A percentile compares a stretch with the other conserved stretches of the same genome.
Evolutionary conservation across 2,113 vertebrate genomes (phyloP).

Genomic region (Egretta garzetta): DNA sequence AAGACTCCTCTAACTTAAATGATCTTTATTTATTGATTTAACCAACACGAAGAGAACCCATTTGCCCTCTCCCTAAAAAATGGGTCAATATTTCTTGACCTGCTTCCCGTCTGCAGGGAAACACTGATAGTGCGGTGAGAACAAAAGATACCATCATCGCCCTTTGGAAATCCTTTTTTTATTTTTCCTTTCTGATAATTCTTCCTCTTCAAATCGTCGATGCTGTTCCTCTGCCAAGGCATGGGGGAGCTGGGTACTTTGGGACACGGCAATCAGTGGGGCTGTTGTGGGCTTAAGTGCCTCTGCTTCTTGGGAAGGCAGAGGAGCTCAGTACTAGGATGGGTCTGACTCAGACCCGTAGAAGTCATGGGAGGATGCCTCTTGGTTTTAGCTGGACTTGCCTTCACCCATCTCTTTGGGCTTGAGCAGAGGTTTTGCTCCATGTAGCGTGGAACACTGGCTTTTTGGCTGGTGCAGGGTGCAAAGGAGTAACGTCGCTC

Average conservation of each 20-base stretch:
- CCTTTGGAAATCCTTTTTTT: background rate
- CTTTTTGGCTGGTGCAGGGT: background rate
- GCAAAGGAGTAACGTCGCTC: background rate
- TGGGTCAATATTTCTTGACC: background rate
- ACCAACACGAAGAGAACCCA: background rate
- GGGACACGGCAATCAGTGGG: accelerated
- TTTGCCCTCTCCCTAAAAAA: background rate
- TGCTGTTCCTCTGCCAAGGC: background rate
- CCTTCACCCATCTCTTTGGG: background rate
- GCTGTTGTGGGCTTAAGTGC: accelerated
- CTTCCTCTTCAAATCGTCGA: background rate
- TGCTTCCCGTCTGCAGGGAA: background rate
- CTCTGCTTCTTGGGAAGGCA: background rate
- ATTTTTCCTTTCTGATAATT: background rate
- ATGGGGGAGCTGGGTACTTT: background rate
- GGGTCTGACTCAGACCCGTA: background rate
- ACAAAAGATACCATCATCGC: background rate
- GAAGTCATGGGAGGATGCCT: background rate
- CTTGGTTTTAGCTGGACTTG: background rate
- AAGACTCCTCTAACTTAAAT: background rate
- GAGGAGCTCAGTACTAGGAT: background rate
- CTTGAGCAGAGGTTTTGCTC: background rate
- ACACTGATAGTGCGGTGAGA: background rate
- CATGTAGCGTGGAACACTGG: accelerated
- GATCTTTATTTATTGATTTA: background rate